Percentiles rank a stretch among this genome's conserved stretches.
Evolutionary conservation across 2,888 invertebrate genomes (phyloP).

Genomic region (Oscheius sp.): DNA sequence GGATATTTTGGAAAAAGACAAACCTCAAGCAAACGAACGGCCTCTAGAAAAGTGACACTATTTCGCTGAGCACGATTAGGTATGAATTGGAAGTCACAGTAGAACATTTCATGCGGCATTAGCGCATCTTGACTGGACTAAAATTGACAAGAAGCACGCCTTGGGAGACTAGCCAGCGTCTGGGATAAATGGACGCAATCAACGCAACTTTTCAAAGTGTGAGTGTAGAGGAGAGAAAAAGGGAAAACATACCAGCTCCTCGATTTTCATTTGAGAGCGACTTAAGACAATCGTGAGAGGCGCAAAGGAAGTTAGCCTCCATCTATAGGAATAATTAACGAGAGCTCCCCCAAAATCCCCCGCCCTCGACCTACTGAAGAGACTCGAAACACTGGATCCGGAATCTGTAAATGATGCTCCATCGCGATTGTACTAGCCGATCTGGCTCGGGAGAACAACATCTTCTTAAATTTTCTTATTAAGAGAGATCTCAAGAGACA

Average conservation of each 20-base stretch:
- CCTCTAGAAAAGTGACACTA: slow-evolving; percentile 20
- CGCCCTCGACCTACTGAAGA: neutral
- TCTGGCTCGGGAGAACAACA: slow-evolving; percentile 63
- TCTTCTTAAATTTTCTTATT: slow-evolving; percentile 24
- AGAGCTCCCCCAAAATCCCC: neutral
- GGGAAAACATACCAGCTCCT: neutral
- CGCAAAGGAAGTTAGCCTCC: slow-evolving; percentile 19
- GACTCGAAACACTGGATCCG: neutral
- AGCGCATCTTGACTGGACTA: slow-evolving; percentile 11
- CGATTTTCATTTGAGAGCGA: neutral
- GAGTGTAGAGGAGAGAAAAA: neutral
- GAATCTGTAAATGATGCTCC: slow-evolving; percentile 46
- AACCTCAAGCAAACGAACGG: slow-evolving; percentile 12
- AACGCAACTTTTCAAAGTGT: neutral
- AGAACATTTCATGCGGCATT: slow-evolving; percentile 27
- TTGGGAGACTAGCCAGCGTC: neutral
- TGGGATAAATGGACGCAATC: slow-evolving; percentile 17
- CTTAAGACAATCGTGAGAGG: neutral
- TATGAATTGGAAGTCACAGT: slow-evolving; percentile 6
- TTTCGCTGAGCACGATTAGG: neutral
- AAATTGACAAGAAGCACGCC: neutral
- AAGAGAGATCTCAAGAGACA: too few relatives aligned
- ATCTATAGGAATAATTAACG: slow-evolving; percentile 18
- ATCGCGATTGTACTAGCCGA: slow-evolving; percentile 58
- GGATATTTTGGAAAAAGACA: too few relatives aligned